Evolutionary conservation across 2,113 vertebrate genomes (phyloP), one percentile per base, ranked within the genome.

Genomic region (Gopherus evgoodei): DNA sequence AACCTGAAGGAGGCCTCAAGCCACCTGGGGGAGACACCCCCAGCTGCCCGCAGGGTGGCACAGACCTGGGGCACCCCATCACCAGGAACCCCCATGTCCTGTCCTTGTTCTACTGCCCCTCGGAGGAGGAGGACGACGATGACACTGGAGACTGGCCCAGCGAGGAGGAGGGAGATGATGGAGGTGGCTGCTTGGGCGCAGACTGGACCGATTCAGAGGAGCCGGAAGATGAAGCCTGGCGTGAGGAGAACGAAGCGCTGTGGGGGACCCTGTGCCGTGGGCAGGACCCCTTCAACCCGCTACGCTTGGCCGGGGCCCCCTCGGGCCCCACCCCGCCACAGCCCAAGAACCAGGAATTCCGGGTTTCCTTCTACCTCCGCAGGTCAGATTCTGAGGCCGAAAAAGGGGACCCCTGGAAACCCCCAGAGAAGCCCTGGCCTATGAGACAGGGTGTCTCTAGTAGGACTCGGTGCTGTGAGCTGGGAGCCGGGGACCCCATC

Each of bases 31-130:
- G 56, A 35, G 16, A 35, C 5, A 7, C 82, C 21, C 8, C 44
- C 2, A 5, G 25, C 24, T 76, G 27, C 80, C 44, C 44, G 27
- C 50, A 6, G 17, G 27, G 62, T 57, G 42, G 22, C 31, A 2
- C 27, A 53, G 25, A 47, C 42, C 59, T 21, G 6, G 44, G 38
- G 11, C n/a, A 8, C 3, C 82, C 38, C 14, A 7, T 79, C 12
- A 7, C 44, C 38, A 31, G 75, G 25, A 95, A 79, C 50, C 27
- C 90, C 44, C 38, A 94, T 10, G 47, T 95, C 47, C 81, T 86
- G 31, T 83, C 96, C 44, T 95, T 97, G 92, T 90, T 95, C 47
- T 97, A 88, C 42, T 53, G n/a, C 5, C 94, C 96, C 16, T 72
- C 78, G 3, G 92, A 97, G 56, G 91, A 94, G 42, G 89, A 91